Base-by-base conservation (phyloP, 2,888 invertebrate species). In the Anthoptus insignis region DNA sequence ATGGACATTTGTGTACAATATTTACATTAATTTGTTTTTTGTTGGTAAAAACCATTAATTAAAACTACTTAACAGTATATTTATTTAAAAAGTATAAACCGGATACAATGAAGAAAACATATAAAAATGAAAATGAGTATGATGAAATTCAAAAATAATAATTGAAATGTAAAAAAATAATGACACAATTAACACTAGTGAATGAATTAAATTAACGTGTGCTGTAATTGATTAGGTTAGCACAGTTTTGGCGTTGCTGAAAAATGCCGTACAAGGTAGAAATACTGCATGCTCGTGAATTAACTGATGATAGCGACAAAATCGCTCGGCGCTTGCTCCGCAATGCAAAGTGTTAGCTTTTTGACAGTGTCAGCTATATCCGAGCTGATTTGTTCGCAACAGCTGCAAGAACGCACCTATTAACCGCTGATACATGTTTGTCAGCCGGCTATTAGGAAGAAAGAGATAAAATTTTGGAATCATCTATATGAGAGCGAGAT, bases 371-470 rank as follows among this genome's bases (percentile, higher is more conserved):
- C 90, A 89, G 88, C 91, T 93, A 92, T 91, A 92, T 91, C 87
- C 84, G 89, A 92, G 85, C 92, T 93, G 92, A 93, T 93, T 93
- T 93, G 92, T 93, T 91, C 90, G 89, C 90, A 87, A 89, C 92
- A 93, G 92, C 92, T 93, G 92, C 91, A 88, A 76, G 84, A 81
- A 87, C 92, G 89, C 91, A 92, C 92, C 92, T 93, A 93, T 93
- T 93, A 92, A 92, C 91, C 93, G 89, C 91, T 92, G 93, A 92
- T 92, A 92, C 93, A 93, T 92, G 93, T 92, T 92, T 91, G 92
- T 92, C 92, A 91, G 91, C 86, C 91, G 91, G 92, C 93, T 92
- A 92, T 92, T 93, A 93, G 93, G 84, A 88, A 73, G 92, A 92
- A 86, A 87, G 91, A 90, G 92, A 93, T 87, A 83, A 86, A 88